Percentiles rank a stretch among this genome's conserved stretches.
Evolutionary conservation across 2,113 vertebrate species (phyloP).

Genomic region (Ctenodactylus gundi): DNA sequence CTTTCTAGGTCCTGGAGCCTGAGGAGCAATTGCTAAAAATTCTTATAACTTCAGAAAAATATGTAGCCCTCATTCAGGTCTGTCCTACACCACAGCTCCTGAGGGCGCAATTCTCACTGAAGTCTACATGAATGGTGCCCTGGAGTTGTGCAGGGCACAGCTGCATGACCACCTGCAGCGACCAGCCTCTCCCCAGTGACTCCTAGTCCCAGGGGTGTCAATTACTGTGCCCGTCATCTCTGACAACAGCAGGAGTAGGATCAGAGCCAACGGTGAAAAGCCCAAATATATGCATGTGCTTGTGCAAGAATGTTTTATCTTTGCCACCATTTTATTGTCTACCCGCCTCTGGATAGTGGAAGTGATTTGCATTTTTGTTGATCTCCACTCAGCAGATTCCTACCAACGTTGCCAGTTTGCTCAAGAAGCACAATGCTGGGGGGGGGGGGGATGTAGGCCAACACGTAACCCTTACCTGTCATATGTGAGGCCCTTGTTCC

Average conservation of each 20-base stretch:
- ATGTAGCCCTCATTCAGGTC: neutral
- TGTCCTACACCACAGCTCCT: neutral
- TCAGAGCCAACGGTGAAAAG: neutral
- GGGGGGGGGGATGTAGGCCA: neutral
- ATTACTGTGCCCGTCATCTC: neutral
- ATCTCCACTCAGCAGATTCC: neutral
- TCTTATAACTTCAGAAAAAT: neutral
- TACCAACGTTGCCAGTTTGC: neutral
- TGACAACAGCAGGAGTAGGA: neutral
- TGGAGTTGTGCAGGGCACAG: no score
- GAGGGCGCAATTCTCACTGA: neutral
- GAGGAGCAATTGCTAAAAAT: neutral
- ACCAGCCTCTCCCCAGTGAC: neutral
- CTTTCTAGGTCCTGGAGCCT: neutral
- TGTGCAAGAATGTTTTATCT: neutral
- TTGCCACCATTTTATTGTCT: neutral
- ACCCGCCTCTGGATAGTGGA: neutral
- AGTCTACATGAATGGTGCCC: neutral
- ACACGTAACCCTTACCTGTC: no score
- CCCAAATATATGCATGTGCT: neutral
- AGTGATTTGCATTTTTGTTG: neutral
- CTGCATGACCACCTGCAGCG: neutral
- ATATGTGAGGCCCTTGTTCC: neutral
- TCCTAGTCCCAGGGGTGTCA: neutral
- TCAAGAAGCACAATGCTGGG: neutral